Evolutionary conservation across 2,888 invertebrate genomes (phyloP).

Genomic region (Nowickia ferox): DNA sequence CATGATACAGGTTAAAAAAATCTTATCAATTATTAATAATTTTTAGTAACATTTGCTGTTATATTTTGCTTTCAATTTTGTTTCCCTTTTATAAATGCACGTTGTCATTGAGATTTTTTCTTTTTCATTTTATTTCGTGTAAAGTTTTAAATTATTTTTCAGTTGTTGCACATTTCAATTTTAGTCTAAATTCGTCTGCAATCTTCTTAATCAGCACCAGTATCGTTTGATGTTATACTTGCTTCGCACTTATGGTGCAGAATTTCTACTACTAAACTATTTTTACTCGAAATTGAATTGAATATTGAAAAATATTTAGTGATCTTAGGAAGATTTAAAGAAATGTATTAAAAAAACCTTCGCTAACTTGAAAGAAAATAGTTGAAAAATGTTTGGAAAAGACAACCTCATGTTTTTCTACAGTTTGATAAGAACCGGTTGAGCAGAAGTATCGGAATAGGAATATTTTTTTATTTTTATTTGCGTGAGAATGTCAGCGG

Average conservation of each 20-base stretch:
- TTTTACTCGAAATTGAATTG: not conserved
- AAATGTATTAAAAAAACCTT: no score
- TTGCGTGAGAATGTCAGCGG: no score
- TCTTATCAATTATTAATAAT: slow-evolving; percentile 68
- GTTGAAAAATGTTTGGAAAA: no score
- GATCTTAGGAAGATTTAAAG: no score
- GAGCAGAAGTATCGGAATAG: no score
- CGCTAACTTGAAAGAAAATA: no score
- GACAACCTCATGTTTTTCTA: no score
- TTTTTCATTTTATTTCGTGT: not conserved
- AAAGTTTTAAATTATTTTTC: slow-evolving; percentile 27
- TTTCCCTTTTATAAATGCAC: slow-evolving; percentile 56
- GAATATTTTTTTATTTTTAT: no score
- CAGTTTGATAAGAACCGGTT: no score
- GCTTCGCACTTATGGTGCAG: slow-evolving; percentile 9
- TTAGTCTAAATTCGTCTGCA: slow-evolving; percentile 28
- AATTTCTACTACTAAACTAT: not conserved
- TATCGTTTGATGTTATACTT: slow-evolving; percentile 39
- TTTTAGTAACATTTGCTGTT: slow-evolving; percentile 60
- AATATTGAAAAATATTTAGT: not conserved
- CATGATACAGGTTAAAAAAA: slow-evolving; percentile 89
- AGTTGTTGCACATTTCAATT: slow-evolving; percentile 47
- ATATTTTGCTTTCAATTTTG: slow-evolving; percentile 49
- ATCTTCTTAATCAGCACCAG: slow-evolving; percentile 22
- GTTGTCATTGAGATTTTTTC: slow-evolving; percentile 32